Conservation (phyloP, 2,113 vertebrate species). For the Anser brachyrhynchus region DNA sequence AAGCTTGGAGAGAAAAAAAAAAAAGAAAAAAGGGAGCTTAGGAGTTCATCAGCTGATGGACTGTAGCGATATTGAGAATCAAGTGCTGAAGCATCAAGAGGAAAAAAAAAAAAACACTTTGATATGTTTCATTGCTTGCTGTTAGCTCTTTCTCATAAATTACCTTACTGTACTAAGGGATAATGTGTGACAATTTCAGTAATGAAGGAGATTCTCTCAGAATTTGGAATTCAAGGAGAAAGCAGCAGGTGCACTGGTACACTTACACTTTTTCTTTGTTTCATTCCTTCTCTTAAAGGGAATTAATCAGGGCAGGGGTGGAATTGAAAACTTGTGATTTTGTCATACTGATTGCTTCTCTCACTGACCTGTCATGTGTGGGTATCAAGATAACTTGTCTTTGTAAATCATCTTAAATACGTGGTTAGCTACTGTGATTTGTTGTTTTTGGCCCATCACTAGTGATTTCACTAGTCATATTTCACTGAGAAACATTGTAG, state of each 20-base stretch:
- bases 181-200: slow-evolving; percentile 49
- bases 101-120: no score
- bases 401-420: not conserved
- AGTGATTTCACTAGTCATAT: not conserved
- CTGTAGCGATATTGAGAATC: not conserved
- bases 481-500: not conserved
- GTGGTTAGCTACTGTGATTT: not conserved
- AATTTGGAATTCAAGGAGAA: slow-evolving; percentile 80
- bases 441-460: not conserved
- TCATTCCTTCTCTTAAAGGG: not conserved
- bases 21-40: not conserved
- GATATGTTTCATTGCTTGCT: not conserved
- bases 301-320: fast-evolving
- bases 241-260: slow-evolving; percentile 71
- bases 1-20: not conserved
- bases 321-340: not conserved
- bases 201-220: slow-evolving; percentile 81
- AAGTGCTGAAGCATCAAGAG: not conserved
- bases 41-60: not conserved
- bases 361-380: not conserved
- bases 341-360: not conserved
- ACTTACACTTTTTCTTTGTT: not conserved
- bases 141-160: not conserved
- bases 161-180: not conserved
- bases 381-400: not conserved